Conservation (phyloP, 2,113 vertebrate species). For the Ptilorrhoa leucosticta region DNA sequence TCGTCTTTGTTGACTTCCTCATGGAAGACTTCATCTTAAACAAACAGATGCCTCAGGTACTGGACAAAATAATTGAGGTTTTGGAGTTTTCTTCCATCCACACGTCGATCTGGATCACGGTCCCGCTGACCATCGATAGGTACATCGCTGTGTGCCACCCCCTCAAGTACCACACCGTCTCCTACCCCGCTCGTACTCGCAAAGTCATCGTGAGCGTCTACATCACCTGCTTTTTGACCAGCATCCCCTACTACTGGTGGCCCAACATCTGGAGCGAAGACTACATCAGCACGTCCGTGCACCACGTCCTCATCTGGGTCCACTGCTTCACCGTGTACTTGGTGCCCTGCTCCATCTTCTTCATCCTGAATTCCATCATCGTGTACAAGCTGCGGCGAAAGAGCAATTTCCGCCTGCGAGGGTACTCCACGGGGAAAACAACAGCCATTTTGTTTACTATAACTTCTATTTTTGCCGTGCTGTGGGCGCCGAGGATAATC, state of each 20-base stretch:
- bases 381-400: slow-evolving; percentile 88
- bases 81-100: slow-evolving; percentile 96
- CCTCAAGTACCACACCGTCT: slow-evolving; percentile 90
- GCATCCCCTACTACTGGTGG: slow-evolving; percentile 97
- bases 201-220: slow-evolving; percentile 90
- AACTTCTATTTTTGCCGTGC: slow-evolving; percentile 90
- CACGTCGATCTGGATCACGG: slow-evolving; percentile 96
- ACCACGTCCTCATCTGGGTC: slow-evolving; percentile 91
- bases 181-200: slow-evolving; percentile 91
- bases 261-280: slow-evolving; percentile 91
- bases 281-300: slow-evolving; percentile 79
- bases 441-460: slow-evolving; percentile 94
- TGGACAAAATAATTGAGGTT: slow-evolving; percentile 88
- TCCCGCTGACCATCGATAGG: slow-evolving; percentile 90
- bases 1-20: slow-evolving; percentile 95
- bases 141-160: slow-evolving; percentile 97
- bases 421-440: slow-evolving; percentile 93
- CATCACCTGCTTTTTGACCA: slow-evolving; percentile 86
- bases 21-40: slow-evolving; percentile 92
- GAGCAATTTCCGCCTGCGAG: slow-evolving; percentile 88
- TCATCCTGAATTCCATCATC: slow-evolving; percentile 89
- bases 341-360: slow-evolving; percentile 94
- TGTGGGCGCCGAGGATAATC: slow-evolving; percentile 92
- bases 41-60: slow-evolving; percentile 79
- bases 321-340: slow-evolving; percentile 93